phyloP scores from a whole-genome alignment of 2,888 invertebrate genomes.

The Plutella xylostella region DNA sequence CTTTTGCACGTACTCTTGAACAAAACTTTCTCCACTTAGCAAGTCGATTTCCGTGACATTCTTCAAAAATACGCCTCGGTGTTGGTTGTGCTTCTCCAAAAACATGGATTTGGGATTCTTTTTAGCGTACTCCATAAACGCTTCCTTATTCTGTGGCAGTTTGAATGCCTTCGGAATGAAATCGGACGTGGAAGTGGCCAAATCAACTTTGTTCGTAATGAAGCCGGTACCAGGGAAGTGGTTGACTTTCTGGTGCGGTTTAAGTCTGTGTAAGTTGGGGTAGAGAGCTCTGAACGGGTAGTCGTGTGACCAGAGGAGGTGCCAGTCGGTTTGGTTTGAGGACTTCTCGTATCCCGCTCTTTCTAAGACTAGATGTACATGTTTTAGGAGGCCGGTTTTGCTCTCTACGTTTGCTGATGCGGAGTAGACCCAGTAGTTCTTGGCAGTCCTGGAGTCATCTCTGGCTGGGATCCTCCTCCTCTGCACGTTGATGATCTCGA shows the following conservation, averaged over 20 bases:
- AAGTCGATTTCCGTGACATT: constrained; percentile 78
- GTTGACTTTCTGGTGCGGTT: constrained; percentile 85
- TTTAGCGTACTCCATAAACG: constrained; percentile 76
- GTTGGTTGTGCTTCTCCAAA: constrained; percentile 93
- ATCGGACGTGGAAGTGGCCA: constrained; percentile 82
- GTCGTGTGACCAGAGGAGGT: constrained; percentile 93
- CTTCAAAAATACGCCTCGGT: constrained; percentile 86
- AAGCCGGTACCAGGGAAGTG: constrained; percentile 95
- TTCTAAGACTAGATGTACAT: constrained; percentile 83
- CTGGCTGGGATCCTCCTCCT: constrained; percentile 27
- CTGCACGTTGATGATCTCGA: constrained; percentile 39
- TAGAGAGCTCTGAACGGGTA: constrained; percentile 82
- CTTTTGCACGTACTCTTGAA: constrained; percentile 90
- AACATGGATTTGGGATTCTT: constrained; percentile 79
- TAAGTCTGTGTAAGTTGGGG: constrained; percentile 65
- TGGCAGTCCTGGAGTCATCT: constrained; percentile 16
- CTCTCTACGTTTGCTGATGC: constrained; percentile 64
- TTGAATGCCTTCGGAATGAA: constrained; percentile 91
- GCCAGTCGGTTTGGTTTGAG: constrained; percentile 75
- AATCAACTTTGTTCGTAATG: constrained; percentile 90
- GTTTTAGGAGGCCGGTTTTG: constrained; percentile 76
- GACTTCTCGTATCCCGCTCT: constrained; percentile 78
- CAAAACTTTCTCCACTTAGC: constrained; percentile 78
- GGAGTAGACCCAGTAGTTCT: constrained; percentile 71
- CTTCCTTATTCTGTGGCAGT: constrained; percentile 79